Base-by-base conservation (phyloP, 2,797 vertebrate species). In the Yasuhikotakia modesta region DNA sequence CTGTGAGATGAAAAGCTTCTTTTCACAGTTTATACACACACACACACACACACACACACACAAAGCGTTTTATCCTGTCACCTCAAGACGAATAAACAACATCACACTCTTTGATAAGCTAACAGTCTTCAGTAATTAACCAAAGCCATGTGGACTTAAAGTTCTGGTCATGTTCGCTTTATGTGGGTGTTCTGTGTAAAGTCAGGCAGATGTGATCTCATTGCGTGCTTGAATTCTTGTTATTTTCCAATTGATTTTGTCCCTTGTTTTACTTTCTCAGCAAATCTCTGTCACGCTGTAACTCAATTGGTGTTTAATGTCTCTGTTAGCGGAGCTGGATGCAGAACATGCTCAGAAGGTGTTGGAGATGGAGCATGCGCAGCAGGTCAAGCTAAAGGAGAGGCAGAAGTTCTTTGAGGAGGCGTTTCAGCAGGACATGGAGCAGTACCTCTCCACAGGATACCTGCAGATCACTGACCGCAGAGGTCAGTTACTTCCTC, bases 351-450 rank as follows among this genome's bases (percentile, higher is more conserved):
- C 90, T 22, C 95, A 95, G 92, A 96, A 94, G 84, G 93, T 95
- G 60, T 87, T 94, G 75, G 94, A 97, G 35, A 91, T 95, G 94
- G 97, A 99, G 85, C 95, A 95, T 22, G 88, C 89, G 3, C 92
- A 94, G 86, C 95, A 97, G 70, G 86, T 93, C 84, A 98, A 96
- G 88, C 92, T 99, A n/a, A 95, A 91, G 86, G 95, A 98, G 73
- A 90, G 94, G 19, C 98, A 99, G 92, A 98, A 96, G 89, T 95
- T 96, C 70, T 99, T 97, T 5, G 97, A 98, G 81, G 96, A 99
- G 80, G 98, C 98, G 12, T 99, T 99, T 81, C 94, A 97, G 88
- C 95, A 98, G 84, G 97, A 99, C 87, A 90, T 99, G 94, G 94
- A 99, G 79, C 94, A 96, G 0, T 99, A 99, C 85, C 92, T 97